Evolutionary conservation across 2,113 vertebrate species (phyloP).

Genomic region (Accipiter cooperii): DNA sequence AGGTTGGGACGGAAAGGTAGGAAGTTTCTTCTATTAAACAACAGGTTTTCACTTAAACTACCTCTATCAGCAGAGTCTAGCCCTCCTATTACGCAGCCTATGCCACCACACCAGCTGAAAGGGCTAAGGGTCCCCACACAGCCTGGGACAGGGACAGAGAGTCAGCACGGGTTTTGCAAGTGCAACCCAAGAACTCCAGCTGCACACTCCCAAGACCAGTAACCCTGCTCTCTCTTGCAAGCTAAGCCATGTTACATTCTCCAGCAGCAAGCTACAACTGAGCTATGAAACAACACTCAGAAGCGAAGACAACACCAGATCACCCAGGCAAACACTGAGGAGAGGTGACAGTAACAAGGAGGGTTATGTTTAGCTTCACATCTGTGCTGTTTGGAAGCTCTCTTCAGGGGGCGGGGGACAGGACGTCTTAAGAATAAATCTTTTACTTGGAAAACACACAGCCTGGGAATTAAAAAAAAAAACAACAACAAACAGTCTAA

Average conservation of each 20-base stretch:
- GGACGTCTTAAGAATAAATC: background rate
- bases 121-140: background rate
- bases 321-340: background rate
- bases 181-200: background rate
- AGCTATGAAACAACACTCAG: constrained; percentile 11
- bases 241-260: background rate
- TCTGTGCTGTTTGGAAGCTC: constrained; percentile 26
- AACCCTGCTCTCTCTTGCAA: background rate
- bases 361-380: constrained; percentile 37
- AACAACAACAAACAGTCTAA: background rate
- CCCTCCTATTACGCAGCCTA: background rate
- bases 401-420: background rate
- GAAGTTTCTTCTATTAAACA: background rate
- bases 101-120: background rate
- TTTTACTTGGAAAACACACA: constrained; percentile 37
- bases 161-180: background rate
- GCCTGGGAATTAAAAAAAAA: background rate
- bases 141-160: background rate
- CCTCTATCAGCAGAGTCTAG: background rate
- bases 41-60: background rate
- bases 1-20: background rate
- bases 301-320: background rate
- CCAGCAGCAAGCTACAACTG: background rate
- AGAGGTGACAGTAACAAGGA: constrained; percentile 42
- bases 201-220: fast-evolving